Percentiles rank a stretch among this genome's conserved stretches.
phyloP scores from a whole-genome alignment of 2,797 vertebrate species.

The Florisuga fusca region DNA sequence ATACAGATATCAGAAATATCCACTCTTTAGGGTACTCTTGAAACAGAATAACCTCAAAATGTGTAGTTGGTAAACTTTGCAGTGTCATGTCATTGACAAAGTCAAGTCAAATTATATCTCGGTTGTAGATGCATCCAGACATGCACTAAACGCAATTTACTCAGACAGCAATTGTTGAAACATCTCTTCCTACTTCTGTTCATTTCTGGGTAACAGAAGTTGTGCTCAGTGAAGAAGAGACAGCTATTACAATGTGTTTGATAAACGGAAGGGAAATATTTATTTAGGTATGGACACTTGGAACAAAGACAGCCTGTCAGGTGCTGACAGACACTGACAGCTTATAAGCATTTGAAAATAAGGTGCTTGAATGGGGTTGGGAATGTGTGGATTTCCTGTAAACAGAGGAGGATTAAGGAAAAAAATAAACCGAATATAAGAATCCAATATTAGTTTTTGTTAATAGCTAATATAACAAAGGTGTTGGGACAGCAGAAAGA shows the following conservation, averaged over 20 bases:
- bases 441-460: not conserved
- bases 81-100: not conserved
- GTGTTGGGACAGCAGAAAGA: not conserved
- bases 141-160: not conserved
- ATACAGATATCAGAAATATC: not conserved
- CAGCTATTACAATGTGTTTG: not conserved
- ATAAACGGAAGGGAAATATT: slow-evolving; percentile 3
- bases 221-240: not conserved
- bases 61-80: not conserved
- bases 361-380: not conserved
- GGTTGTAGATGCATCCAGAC: not conserved
- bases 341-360: not conserved
- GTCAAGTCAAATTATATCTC: not conserved
- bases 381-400: not conserved
- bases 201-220: not conserved
- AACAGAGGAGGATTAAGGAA: not conserved
- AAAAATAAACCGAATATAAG: not conserved
- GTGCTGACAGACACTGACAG: not conserved
- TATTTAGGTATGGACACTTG: not conserved
- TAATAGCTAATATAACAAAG: not conserved
- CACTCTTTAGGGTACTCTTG: not conserved
- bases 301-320: not conserved
- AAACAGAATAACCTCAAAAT: not conserved
- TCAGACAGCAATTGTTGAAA: not conserved
- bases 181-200: not conserved